Percentiles rank a stretch among this genome's conserved stretches.
Evolutionary conservation across 1,140 invertebrate species (phyloP).

Genomic region (Chrysoperla carnea): DNA sequence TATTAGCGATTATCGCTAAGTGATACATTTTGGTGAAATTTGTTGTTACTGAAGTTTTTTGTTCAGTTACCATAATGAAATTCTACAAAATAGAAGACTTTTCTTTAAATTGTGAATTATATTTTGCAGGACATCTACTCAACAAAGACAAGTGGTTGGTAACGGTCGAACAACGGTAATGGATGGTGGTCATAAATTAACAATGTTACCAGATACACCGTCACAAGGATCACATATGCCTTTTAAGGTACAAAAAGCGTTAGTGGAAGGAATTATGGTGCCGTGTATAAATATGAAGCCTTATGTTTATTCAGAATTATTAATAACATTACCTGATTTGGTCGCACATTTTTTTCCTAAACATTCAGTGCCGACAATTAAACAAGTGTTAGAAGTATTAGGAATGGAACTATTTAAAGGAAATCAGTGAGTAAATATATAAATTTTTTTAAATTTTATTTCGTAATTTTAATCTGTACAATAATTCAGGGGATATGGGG

Average conservation of each 20-base stretch:
- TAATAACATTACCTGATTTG: slow-evolving; percentile 68
- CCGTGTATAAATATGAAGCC: slow-evolving; percentile 75
- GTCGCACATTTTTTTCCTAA: slow-evolving; percentile 62
- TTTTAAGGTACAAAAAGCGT: slow-evolving; percentile 56
- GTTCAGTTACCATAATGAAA: too few species aligned
- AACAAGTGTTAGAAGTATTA: slow-evolving; percentile 60
- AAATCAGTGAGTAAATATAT: slow-evolving; percentile 45
- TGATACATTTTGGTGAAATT: too few species aligned
- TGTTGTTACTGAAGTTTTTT: too few species aligned
- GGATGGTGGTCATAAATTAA: slow-evolving; percentile 35
- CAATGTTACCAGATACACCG: slow-evolving; percentile 38
- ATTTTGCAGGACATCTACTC: not conserved
- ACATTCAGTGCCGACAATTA: slow-evolving; percentile 48
- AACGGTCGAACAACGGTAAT: slow-evolving; percentile 28
- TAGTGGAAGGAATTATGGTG: slow-evolving; percentile 61
- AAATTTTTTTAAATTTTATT: not conserved
- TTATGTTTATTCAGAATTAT: slow-evolving; percentile 55
- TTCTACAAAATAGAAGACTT: too few species aligned
- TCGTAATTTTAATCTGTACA: not conserved
- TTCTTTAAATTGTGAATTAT: too few species aligned
- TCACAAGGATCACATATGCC: slow-evolving; percentile 40
- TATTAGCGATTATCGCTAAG: too few species aligned
- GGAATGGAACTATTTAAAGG: slow-evolving; percentile 60
- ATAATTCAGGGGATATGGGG: not conserved
- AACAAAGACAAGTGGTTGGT: not conserved